Evolutionary conservation across 2,888 invertebrate genomes (phyloP).

Genomic region (Leptinotarsa peninsularis): DNA sequence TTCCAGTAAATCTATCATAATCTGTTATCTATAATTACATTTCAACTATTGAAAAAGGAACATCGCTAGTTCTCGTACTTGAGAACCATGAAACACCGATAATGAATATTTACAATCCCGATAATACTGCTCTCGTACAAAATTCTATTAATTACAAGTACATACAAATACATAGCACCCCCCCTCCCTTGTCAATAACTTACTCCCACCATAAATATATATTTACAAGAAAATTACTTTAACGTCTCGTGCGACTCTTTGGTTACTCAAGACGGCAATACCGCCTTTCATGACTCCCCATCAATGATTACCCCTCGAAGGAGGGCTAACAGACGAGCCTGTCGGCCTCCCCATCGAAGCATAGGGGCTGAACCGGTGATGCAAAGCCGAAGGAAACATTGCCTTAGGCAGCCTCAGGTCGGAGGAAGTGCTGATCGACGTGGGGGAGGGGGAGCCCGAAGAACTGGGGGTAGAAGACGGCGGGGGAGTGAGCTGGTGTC

Average conservation of each 20-base stretch:
- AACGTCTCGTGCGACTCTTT: conserved; percentile 59
- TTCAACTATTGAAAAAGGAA: conserved; percentile 48
- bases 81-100: conserved; percentile 46
- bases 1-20: conserved; percentile 34
- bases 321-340: conserved; percentile 55
- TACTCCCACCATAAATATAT: conserved; percentile 34
- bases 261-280: conserved; percentile 48
- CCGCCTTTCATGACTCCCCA: conserved; percentile 34
- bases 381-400: conserved; percentile 65
- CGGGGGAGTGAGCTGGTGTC: conserved; percentile 66
- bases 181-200: conserved; percentile 22
- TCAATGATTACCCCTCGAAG: conserved; percentile 57
- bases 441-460: conserved; percentile 73
- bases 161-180: conserved; percentile 45
- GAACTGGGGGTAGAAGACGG: conserved; percentile 70
- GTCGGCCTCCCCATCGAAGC: conserved; percentile 56
- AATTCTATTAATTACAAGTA: conserved; percentile 52
- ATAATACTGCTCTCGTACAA: conserved; percentile 60
- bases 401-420: conserved; percentile 67
- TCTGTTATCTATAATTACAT: conserved; percentile 34
- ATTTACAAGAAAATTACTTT: conserved; percentile 52
- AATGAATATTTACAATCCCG: conserved; percentile 51
- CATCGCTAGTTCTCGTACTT: conserved; percentile 44
- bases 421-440: conserved; percentile 60
- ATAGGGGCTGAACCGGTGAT: conserved; percentile 67